A percentile compares a stretch with the other conserved stretches of the same genome.
Evolutionary conservation across 64 coral and sea anemone genomes (phyloP).

Genomic region (Acropora tenuis): DNA sequence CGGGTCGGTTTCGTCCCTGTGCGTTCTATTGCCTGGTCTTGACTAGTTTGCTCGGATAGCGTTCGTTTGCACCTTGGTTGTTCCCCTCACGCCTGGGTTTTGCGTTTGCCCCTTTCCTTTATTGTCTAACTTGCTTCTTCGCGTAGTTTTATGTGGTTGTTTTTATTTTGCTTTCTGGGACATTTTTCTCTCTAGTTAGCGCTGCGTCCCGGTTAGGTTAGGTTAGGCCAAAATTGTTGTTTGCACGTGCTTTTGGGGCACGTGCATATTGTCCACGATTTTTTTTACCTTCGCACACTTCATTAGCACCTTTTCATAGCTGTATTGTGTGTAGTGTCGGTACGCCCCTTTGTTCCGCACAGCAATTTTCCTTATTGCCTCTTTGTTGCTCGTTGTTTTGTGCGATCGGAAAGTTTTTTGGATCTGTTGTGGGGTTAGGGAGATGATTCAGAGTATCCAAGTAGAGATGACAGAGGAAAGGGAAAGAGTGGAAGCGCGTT

Average conservation of each 20-base stretch:
- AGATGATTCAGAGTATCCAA: neutral
- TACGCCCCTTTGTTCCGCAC: conserved; percentile 4
- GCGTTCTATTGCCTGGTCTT: neutral
- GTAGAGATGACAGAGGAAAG: neutral
- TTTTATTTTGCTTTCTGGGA: neutral
- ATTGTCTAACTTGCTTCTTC: conserved; percentile 3
- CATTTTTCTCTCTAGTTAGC: neutral
- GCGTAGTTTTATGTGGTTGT: neutral
- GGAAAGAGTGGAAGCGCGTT: no score
- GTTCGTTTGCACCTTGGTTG: neutral
- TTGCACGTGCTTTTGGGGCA: neutral
- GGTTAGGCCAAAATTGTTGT: neutral
- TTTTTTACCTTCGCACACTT: neutral
- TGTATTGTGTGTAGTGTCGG: neutral
- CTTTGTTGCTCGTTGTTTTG: neutral
- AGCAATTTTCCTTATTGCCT: neutral
- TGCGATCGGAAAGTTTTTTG: neutral
- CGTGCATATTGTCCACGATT: no score
- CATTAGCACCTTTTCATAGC: neutral
- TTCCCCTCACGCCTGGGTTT: neutral
- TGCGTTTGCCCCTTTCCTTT: neutral
- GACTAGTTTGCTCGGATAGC: neutral
- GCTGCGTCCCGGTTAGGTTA: neutral
- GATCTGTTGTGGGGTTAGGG: neutral
- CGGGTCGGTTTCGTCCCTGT: neutral